Percentiles rank a stretch among this genome's conserved stretches.
These are phyloP conservation scores for Pseudobourletiella spinata DNA, from an alignment of 1,140 invertebrate genomes.

Conservation along the genomic window DNA sequence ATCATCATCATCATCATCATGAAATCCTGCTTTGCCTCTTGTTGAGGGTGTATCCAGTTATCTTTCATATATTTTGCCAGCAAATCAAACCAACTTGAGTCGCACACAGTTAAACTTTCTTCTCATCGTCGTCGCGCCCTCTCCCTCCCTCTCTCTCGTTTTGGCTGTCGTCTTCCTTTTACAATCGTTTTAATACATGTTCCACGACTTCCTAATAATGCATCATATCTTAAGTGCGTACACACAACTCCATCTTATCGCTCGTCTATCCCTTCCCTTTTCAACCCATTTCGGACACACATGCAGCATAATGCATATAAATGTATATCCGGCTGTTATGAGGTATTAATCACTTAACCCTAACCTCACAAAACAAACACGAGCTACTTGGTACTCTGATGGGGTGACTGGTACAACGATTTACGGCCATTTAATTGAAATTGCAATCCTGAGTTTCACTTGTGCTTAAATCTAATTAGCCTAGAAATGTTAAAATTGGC, in stretches of 20 bases:
- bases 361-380: background rate
- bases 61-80: background rate
- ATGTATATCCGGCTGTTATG: background rate
- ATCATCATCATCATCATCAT: background rate
- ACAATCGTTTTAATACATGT: background rate
- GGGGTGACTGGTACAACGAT: no score
- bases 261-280: no score
- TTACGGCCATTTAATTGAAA: no score
- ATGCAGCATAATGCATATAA: background rate
- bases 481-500: no score
- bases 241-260: no score
- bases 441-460: background rate
- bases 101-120: background rate
- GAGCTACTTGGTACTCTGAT: no score
- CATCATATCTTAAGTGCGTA: no score
- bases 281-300: no score
- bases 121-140: background rate
- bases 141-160: background rate
- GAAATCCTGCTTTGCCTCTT: no score
- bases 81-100: conserved; percentile 1
- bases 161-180: background rate
- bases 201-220: no score
- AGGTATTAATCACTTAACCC: background rate
- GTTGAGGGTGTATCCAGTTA: conserved; percentile 5
- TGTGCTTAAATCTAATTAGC: no score